These are phyloP conservation scores for Gymnocheta viridis DNA, from an alignment of 2,888 invertebrate species.

Conservation along the genomic window DNA sequence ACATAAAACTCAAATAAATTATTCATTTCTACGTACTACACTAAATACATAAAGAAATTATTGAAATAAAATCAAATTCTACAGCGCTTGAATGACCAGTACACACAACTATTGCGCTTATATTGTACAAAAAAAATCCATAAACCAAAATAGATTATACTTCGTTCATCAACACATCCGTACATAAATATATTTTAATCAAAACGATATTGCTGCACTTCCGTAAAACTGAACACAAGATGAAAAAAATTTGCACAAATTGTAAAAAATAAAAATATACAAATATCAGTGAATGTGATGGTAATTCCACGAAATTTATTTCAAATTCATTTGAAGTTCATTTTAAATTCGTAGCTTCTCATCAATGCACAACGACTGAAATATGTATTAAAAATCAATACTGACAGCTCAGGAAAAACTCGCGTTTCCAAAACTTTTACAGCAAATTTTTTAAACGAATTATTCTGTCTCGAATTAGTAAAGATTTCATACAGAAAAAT, in stretches of 20 bases:
- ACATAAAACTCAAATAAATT: slow-evolving; percentile 6
- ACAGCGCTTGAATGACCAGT: neutral
- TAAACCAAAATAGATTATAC: neutral
- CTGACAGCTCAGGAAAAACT: too few species aligned
- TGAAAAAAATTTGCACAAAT: neutral
- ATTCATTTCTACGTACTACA: slow-evolving; percentile 1
- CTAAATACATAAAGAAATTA: neutral
- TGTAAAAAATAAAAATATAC: neutral
- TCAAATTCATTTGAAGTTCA: too few species aligned
- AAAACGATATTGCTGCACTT: neutral
- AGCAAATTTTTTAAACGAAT: too few species aligned
- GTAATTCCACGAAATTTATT: slow-evolving; percentile 11
- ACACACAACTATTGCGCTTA: neutral
- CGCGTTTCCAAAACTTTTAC: too few species aligned
- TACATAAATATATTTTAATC: slow-evolving; percentile 2
- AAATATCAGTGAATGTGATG: neutral
- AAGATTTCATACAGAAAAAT: too few species aligned
- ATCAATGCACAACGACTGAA: slow-evolving; percentile 21
- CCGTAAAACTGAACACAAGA: neutral
- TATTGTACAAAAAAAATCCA: neutral
- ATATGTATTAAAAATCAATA: neutral
- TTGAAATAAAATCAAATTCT: neutral
- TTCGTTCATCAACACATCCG: neutral
- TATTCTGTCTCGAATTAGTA: too few species aligned
- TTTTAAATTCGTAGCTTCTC: slow-evolving; percentile 47